Evolutionary conservation across 2,113 vertebrate species (phyloP), one percentile per base, ranked within the genome.

Genomic region (Chunga burmeisteri): DNA sequence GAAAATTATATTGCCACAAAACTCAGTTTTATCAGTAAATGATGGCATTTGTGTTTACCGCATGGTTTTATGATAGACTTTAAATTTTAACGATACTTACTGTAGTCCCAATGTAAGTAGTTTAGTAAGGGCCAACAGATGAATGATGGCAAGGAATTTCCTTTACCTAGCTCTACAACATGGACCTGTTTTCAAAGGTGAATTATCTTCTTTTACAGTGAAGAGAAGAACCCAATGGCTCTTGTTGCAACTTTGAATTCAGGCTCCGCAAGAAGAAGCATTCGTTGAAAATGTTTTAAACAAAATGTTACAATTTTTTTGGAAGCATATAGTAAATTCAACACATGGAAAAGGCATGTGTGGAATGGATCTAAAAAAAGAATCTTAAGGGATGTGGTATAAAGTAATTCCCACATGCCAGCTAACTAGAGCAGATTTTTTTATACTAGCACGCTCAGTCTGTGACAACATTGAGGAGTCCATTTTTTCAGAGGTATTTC

Each of bases 371-470:
- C 25, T 61, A 30, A 13, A 71, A 44, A 34, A 52, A 4, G 11
- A 23, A 7, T 14, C 42, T 42, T 30, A 65, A 66, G 42, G 9
- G 22, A 50, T 58, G 30, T 58, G 25, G 12, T 42, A 34, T 42
- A 18, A 87, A 62, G 10, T 38, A 71, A 67, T 32, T 66, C 42
- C 66, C 29, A 34, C 3, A 3, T 46, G 73, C 26, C 42, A 87
- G 46, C 40, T 58, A 71, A 46, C 22, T 36, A 30, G 36, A 77
- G 16, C 11, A 30, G 6, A 7, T 29, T 91, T 78, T 68, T 85
- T 38, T 38, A n/a, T n/a, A 18, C 10, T 44, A 17, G 20, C 2
- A 0, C 0, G 0, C 63, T 81, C 53, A 36, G 20, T 38, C 27
- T 65, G 23, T 53, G 65, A 30, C 53, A 68, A 17, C 32, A 44